phyloP scores from a whole-genome alignment of 2,797 vertebrate species.

The Selene dorsalis region DNA sequence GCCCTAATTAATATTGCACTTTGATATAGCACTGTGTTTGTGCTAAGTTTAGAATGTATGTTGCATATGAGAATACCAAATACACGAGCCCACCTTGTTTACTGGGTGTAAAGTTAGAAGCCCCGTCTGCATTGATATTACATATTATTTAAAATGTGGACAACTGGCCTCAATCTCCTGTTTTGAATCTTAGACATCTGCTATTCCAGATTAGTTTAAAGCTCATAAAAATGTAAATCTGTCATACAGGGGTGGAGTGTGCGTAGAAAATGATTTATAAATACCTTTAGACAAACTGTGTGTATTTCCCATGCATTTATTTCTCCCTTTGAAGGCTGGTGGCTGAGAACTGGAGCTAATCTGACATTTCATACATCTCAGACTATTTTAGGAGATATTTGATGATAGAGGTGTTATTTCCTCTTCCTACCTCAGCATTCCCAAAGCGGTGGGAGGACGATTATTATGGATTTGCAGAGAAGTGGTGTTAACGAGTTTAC shows the following conservation, averaged over 20 bases:
- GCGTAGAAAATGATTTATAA: constrained; percentile 70
- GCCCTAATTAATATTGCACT: constrained; percentile 13
- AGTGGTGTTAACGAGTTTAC: constrained; percentile 68
- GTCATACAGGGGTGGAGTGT: constrained; percentile 58
- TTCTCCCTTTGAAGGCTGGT: constrained; percentile 68
- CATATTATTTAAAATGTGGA: constrained; percentile 49
- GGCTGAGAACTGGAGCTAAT: constrained; percentile 72
- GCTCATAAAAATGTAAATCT: constrained; percentile 83
- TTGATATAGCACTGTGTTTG: constrained; percentile 15
- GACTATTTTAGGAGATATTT: constrained; percentile 71
- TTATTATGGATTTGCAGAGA: constrained; percentile 64
- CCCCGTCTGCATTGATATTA: constrained; percentile 43
- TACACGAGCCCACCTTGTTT: constrained; percentile 14
- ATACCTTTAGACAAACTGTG: constrained; percentile 65
- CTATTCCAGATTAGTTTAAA: constrained; percentile 72
- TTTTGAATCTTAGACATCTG: constrained; percentile 62
- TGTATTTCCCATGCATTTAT: constrained; percentile 67
- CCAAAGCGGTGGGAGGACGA: constrained; percentile 41
- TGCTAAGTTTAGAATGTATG: constrained; percentile 19
- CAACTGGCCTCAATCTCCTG: constrained; percentile 60
- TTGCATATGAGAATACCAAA: constrained; percentile 24
- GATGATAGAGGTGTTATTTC: constrained; percentile 69
- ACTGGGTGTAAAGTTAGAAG: constrained; percentile 48
- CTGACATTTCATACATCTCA: constrained; percentile 70
- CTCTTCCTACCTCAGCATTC: constrained; percentile 64